Percentiles rank a stretch among this genome's conserved stretches.
Evolutionary conservation across 2,113 vertebrate genomes (phyloP).

Genomic region (Scopus umbretta): DNA sequence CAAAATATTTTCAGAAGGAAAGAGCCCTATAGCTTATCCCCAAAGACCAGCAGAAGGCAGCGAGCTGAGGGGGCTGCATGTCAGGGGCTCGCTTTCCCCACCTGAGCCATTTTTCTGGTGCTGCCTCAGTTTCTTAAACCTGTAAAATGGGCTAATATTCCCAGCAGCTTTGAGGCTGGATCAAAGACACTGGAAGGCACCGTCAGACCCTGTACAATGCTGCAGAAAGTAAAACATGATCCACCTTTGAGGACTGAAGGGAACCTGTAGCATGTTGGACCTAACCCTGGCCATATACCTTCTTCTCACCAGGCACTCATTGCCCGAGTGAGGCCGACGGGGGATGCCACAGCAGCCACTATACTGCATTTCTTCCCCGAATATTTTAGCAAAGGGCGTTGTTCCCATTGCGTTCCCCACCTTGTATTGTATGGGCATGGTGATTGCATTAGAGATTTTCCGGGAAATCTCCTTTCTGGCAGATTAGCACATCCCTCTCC

Average conservation of each 20-base stretch:
- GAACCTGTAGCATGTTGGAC: background rate
- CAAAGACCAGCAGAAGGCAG: background rate
- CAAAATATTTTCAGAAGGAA: background rate
- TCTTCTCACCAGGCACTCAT: background rate
- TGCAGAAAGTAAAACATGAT: background rate
- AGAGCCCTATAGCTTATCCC: background rate
- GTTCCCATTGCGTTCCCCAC: rapidly evolving
- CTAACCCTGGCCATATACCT: background rate
- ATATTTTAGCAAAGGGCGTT: rapidly evolving
- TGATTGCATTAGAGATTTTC: slow-evolving; percentile 1
- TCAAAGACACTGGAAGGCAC: background rate
- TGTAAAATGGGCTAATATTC: background rate
- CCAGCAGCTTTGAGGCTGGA: background rate
- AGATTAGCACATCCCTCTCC: background rate
- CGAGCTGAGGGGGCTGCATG: rapidly evolving
- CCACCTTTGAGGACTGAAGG: background rate
- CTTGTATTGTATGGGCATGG: background rate
- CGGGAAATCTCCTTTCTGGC: background rate
- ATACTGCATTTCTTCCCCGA: rapidly evolving
- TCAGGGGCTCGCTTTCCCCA: background rate
- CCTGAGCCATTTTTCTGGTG: background rate
- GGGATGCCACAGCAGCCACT: background rate
- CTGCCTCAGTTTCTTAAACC: background rate
- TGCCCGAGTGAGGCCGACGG: background rate
- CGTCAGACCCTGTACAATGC: rapidly evolving